Conservation (phyloP, 1,140 invertebrate genomes). For the Lordiphosa mommai region DNA sequence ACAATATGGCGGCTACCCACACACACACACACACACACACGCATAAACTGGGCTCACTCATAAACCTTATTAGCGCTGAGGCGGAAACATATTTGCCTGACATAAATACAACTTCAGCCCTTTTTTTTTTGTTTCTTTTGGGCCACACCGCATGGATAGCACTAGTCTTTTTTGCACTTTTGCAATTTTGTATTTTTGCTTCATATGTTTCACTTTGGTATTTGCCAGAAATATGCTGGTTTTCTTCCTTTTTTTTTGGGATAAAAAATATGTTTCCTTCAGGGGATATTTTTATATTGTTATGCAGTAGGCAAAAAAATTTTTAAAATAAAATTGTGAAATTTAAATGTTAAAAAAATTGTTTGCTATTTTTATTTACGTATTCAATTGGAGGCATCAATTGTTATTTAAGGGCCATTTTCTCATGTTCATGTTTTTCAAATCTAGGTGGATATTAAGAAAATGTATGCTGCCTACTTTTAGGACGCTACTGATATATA, state of each 20-base stretch:
- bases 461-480: no score
- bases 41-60: constrained; percentile 29
- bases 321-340: no score
- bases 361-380: no score
- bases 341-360: background rate
- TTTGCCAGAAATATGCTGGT: constrained; percentile 35
- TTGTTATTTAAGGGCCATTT: no score
- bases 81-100: constrained; percentile 74
- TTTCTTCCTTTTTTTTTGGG: constrained; percentile 22
- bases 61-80: constrained; percentile 75
- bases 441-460: no score
- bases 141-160: constrained; percentile 10
- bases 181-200: constrained; percentile 58
- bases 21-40: background rate
- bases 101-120: constrained; percentile 65
- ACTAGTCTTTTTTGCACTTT: constrained; percentile 59
- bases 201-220: constrained; percentile 45
- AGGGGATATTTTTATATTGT: background rate
- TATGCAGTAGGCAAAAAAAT: background rate
- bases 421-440: no score
- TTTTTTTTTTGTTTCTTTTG: constrained; percentile 24
- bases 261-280: background rate
- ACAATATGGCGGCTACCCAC: constrained; percentile 45
- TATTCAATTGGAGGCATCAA: no score
- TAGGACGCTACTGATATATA: no score